phyloP scores from a whole-genome alignment of 53 echinoderm and acorn worm genomes.

The Holothuria scabra region DNA sequence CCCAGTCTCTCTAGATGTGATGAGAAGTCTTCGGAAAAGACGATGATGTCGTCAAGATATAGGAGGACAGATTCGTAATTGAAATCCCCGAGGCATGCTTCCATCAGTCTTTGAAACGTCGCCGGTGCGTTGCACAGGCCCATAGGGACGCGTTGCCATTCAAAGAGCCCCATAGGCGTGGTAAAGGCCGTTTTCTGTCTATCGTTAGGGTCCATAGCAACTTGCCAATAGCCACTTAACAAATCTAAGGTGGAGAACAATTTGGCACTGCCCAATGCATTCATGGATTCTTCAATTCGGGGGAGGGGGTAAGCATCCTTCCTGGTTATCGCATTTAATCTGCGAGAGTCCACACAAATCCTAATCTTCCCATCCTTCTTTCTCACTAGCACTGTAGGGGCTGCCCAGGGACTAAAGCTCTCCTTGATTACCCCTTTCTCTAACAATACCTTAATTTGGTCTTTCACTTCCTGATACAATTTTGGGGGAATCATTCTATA shows the following conservation, averaged over 20 bases:
- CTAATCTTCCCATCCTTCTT: constrained; percentile 38
- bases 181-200: constrained; percentile 32
- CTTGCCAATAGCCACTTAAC: constrained; percentile 36
- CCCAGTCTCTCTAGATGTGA: constrained; percentile 11
- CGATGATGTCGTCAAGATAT: too few relatives aligned
- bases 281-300: constrained; percentile 50
- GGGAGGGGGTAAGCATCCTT: constrained; percentile 48
- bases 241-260: constrained; percentile 40
- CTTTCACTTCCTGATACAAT: constrained; percentile 41
- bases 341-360: constrained; percentile 40
- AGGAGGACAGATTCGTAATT: too few relatives aligned
- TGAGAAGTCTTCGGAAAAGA: too few relatives aligned
- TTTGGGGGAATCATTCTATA: constrained; percentile 44
- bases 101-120: too few relatives aligned
- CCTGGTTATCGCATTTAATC: constrained; percentile 25
- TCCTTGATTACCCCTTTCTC: constrained; percentile 49
- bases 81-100: too few relatives aligned
- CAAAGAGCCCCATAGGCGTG: too few relatives aligned
- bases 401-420: constrained; percentile 51
- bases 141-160: too few relatives aligned
- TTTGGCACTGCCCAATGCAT: constrained; percentile 38
- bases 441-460: constrained; percentile 52
- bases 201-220: constrained; percentile 11
- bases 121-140: too few relatives aligned
- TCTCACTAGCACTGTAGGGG: constrained; percentile 44